Percentiles rank a stretch among this genome's conserved stretches.
Evolutionary conservation across 2,888 invertebrate species (phyloP).

Genomic region (Pheosia gnoma): DNA sequence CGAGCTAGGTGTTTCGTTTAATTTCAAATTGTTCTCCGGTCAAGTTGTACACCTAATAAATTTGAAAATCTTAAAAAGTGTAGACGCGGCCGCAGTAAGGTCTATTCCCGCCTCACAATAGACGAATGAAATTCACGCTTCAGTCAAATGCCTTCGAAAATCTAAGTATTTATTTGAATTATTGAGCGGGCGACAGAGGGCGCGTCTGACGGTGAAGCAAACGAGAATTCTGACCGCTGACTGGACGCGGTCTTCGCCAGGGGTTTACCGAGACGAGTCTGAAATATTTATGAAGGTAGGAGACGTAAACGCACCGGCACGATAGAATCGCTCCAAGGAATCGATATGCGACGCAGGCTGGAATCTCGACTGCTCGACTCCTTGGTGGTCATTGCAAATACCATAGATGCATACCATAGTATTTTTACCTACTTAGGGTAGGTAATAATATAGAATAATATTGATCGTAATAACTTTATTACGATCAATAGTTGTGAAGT

Average conservation of each 20-base stretch:
- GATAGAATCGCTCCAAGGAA: constrained; percentile 27
- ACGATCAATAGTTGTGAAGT: constrained; percentile 16
- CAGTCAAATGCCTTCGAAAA: constrained; percentile 55
- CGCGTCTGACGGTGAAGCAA: constrained; percentile 35
- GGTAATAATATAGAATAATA: too few species aligned
- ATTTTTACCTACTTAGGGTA: too few species aligned
- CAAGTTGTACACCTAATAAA: constrained; percentile 50
- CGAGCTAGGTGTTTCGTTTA: constrained; percentile 28
- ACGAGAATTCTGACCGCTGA: constrained; percentile 43
- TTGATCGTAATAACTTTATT: too few species aligned
- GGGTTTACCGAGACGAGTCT: constrained; percentile 45
- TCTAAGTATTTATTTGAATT: constrained; percentile 67
- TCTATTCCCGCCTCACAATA: constrained; percentile 54
- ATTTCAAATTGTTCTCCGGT: constrained; percentile 43
- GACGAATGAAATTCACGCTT: constrained; percentile 53
- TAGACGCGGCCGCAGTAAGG: constrained; percentile 45
- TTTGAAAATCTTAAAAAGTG: constrained; percentile 54
- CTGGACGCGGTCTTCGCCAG: constrained; percentile 36
- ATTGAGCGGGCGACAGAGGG: constrained; percentile 38
- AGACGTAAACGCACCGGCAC: constrained; percentile 34
- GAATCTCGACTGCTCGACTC: constrained; percentile 22
- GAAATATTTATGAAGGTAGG: constrained; percentile 49
- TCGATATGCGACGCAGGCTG: constrained; percentile 21
- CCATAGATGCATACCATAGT: constrained; percentile 3
- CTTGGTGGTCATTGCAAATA: constrained; percentile 13